These are phyloP conservation scores for Melospiza melodia DNA, from an alignment of 2,113 vertebrate species.

Conservation along the genomic window DNA sequence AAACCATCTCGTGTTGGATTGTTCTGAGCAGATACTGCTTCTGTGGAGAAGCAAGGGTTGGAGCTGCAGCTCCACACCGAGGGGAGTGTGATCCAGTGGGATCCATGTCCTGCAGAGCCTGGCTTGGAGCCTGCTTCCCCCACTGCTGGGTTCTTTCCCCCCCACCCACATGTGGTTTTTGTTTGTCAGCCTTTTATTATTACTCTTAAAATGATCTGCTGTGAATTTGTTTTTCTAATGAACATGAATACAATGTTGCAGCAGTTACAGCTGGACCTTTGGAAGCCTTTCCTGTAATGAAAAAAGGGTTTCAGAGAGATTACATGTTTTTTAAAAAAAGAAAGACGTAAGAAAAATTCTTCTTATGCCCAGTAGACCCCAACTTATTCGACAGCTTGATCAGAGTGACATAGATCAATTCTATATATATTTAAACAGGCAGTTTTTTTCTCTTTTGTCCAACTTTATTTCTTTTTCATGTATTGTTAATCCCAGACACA, in stretches of 20 bases:
- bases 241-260: neutral
- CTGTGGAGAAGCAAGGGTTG: neutral
- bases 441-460: neutral
- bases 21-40: neutral
- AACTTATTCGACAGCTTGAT: neutral
- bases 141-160: neutral
- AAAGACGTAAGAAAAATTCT: neutral
- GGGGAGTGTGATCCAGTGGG: neutral
- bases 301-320: neutral
- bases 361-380: neutral
- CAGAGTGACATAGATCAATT: neutral
- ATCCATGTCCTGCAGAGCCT: neutral
- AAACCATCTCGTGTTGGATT: neutral
- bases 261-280: slow-evolving; percentile 3
- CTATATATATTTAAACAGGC: neutral
- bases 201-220: slow-evolving; percentile 50
- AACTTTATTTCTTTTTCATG: neutral
- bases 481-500: neutral
- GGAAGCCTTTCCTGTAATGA: neutral
- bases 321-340: neutral
- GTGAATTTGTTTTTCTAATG: slow-evolving; percentile 51
- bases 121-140: neutral
- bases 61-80: neutral
- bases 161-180: neutral
- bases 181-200: slow-evolving; percentile 54